phyloP scores from a whole-genome alignment of 2,888 invertebrate species.

The Carabus problematicus region DNA sequence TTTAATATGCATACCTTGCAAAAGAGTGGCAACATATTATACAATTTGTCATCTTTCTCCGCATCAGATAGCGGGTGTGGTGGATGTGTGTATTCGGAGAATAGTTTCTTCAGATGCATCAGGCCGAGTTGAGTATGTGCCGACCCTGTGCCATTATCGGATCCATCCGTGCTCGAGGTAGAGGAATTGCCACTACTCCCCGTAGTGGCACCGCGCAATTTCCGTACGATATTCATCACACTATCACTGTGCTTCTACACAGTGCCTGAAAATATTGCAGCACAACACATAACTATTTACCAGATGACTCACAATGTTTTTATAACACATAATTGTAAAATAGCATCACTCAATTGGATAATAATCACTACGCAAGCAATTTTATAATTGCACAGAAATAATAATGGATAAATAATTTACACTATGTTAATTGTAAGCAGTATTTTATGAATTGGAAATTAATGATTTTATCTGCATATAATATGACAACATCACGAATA shows the following conservation, averaged over 20 bases:
- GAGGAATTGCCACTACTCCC: slow-evolving; percentile 62
- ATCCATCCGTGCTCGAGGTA: slow-evolving; percentile 63
- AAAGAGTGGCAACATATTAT: slow-evolving; percentile 97
- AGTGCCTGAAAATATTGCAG: slow-evolving; percentile 20
- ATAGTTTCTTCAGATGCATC: slow-evolving; percentile 95
- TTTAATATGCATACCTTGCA: slow-evolving; percentile 77
- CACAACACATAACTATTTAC: slow-evolving; percentile 13
- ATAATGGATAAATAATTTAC: background rate
- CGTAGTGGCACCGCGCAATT: slow-evolving; percentile 72
- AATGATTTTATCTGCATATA: no score
- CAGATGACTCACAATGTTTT: slow-evolving; percentile 3
- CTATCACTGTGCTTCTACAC: slow-evolving; percentile 28
- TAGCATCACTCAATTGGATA: slow-evolving; percentile 6
- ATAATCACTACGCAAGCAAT: slow-evolving; percentile 1
- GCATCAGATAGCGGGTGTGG: slow-evolving; percentile 78
- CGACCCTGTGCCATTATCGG: slow-evolving; percentile 68
- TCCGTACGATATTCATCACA: slow-evolving; percentile 90
- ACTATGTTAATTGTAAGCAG: slow-evolving; percentile 8
- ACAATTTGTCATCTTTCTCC: slow-evolving; percentile 91
- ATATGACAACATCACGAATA: slow-evolving; percentile 1
- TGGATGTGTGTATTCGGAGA: slow-evolving; percentile 93
- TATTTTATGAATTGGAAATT: background rate
- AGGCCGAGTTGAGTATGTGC: slow-evolving; percentile 89
- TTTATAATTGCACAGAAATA: slow-evolving; percentile 12
- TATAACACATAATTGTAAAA: background rate